Percentiles rank a stretch among this genome's conserved stretches.
These are phyloP conservation scores for Oenanthe melanoleuca DNA, from an alignment of 2,113 vertebrate genomes.

Conservation along the genomic window DNA sequence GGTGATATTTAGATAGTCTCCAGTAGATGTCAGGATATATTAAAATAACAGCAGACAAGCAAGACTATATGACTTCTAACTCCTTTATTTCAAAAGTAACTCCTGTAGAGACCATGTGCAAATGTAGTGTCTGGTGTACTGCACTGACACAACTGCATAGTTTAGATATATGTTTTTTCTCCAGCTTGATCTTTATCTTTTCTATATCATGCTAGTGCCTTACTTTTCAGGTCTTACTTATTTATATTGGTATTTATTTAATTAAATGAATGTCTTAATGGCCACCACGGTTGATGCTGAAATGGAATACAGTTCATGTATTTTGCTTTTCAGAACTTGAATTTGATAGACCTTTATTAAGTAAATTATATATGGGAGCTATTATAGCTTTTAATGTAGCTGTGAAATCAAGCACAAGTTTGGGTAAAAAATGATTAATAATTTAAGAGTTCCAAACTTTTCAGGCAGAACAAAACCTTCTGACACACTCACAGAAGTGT, in stretches of 20 bases:
- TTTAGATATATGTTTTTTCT: background rate
- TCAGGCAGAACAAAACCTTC: background rate
- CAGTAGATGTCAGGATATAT: conserved; percentile 73
- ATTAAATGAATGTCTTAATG: background rate
- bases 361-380: background rate
- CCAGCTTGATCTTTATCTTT: background rate
- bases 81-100: background rate
- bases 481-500: background rate
- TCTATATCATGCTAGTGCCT: background rate
- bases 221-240: background rate
- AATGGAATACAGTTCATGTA: background rate
- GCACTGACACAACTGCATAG: background rate
- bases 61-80: background rate
- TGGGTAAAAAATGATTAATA: background rate
- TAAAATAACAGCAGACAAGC: background rate
- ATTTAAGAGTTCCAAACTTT: background rate
- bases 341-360: background rate
- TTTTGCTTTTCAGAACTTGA: background rate
- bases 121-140: background rate
- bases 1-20: background rate
- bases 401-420: background rate
- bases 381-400: background rate
- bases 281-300: background rate
- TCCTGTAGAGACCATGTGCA: background rate
- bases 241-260: background rate